Evolutionary conservation across 2,888 invertebrate species (phyloP).

Genomic region (Hedychridium roseum): DNA sequence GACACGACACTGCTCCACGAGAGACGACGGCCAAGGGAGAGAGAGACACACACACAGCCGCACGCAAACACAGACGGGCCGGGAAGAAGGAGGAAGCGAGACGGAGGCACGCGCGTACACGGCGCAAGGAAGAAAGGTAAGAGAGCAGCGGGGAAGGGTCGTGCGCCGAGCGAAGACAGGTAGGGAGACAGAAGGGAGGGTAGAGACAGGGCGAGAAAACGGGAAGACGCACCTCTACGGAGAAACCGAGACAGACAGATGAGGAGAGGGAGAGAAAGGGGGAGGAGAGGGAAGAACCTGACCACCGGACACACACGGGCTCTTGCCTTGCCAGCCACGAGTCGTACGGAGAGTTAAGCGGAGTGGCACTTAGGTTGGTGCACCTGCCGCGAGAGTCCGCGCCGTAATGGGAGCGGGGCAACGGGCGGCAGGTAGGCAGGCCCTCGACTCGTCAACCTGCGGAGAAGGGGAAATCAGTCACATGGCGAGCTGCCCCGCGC

Average conservation of each 20-base stretch:
- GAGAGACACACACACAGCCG: constrained; percentile 24
- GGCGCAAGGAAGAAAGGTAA: constrained; percentile 18
- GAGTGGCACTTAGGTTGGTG: constrained; percentile 60
- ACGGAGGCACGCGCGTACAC: background rate
- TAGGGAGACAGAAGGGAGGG: background rate
- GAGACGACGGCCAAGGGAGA: constrained; percentile 32
- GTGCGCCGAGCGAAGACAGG: constrained; percentile 3
- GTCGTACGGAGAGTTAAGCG: constrained; percentile 52
- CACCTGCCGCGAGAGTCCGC: constrained; percentile 65
- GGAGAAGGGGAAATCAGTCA: constrained; percentile 62
- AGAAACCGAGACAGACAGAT: constrained; percentile 2
- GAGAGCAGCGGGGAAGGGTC: constrained; percentile 8
- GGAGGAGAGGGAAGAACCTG: constrained; percentile 40
- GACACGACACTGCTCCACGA: constrained; percentile 39
- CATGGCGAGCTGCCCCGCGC: constrained; percentile 54
- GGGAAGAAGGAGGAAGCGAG: background rate
- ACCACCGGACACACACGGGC: constrained; percentile 39
- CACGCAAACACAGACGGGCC: constrained; percentile 24
- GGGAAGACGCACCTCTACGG: constrained; percentile 1
- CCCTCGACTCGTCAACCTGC: constrained; percentile 59
- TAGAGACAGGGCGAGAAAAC: constrained; percentile 2
- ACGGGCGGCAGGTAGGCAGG: constrained; percentile 63
- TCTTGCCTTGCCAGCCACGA: constrained; percentile 39
- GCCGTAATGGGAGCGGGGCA: constrained; percentile 64
- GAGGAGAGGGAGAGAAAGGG: constrained; percentile 16